A percentile compares a stretch with the other conserved stretches of the same genome.
Conservation (phyloP, 2,113 vertebrate species). For the Sceloporus tristichus region DNA sequence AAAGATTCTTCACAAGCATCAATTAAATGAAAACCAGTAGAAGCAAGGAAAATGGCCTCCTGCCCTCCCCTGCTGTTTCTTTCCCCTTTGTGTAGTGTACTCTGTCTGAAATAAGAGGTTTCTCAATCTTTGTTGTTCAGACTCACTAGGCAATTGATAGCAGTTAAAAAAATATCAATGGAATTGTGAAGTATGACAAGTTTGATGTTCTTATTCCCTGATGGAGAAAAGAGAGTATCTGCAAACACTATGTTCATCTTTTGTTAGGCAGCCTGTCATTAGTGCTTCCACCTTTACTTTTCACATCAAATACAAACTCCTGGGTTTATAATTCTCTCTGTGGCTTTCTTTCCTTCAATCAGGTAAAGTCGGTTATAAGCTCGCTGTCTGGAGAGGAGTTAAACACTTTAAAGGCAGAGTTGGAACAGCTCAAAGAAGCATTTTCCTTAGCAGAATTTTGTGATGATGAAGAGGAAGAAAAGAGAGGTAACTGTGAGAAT, state of each 20-base stretch:
- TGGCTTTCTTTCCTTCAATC: conserved; percentile 45
- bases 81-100: not conserved
- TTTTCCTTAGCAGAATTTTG: conserved; percentile 94
- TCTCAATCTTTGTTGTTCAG: not conserved
- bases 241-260: not conserved
- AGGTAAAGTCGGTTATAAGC: conserved; percentile 90
- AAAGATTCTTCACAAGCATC: not conserved
- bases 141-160: not conserved
- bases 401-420: conserved; percentile 79
- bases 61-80: not conserved
- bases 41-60: not conserved
- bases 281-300: conserved; percentile 31
- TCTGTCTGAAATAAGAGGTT: conserved; percentile 11
- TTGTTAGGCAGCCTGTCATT: conserved; percentile 27
- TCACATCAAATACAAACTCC: not conserved
- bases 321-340: conserved; percentile 50
- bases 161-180: not conserved
- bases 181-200: not conserved
- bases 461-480: conserved; percentile 92
- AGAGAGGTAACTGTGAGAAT: conserved; percentile 78
- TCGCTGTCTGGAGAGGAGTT: conserved; percentile 88
- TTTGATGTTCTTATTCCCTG: conserved; percentile 10
- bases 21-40: conserved; percentile 11
- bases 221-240: not conserved
- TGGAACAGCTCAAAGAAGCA: conserved; percentile 86